A percentile compares a stretch with the other conserved stretches of the same genome.
Evolutionary conservation across 2,113 vertebrate genomes (phyloP).

Genomic region (Campylomormyrus numenius): DNA sequence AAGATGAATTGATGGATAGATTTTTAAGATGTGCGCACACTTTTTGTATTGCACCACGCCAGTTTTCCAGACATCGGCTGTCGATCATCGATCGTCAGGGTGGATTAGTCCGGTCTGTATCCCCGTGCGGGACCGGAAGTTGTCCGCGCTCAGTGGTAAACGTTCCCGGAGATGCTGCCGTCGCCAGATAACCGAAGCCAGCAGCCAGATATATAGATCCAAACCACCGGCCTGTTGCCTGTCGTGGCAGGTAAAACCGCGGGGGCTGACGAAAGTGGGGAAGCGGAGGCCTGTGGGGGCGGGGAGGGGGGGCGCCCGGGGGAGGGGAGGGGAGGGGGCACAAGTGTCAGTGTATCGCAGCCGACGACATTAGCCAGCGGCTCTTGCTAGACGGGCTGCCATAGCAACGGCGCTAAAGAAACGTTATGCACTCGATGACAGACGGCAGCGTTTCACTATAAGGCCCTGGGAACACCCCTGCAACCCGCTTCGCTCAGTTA

Average conservation of each 20-base stretch:
- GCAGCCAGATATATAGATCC: constrained; percentile 53
- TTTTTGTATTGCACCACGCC: neutral
- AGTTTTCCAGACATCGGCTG: constrained; percentile 35
- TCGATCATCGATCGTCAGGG: constrained; percentile 45
- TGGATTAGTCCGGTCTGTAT: constrained; percentile 57
- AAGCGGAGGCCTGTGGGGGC: neutral
- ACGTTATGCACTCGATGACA: constrained; percentile 38
- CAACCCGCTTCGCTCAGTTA: neutral
- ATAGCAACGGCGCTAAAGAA: constrained; percentile 48
- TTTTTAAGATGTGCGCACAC: neutral
- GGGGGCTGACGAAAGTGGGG: neutral
- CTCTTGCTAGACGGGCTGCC: constrained; percentile 49
- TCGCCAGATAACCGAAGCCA: constrained; percentile 69
- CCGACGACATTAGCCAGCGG: neutral
- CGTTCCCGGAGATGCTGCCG: constrained; percentile 69
- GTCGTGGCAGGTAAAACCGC: constrained; percentile 17
- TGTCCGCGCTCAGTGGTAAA: constrained; percentile 67
- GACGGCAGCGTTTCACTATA: constrained; percentile 10
- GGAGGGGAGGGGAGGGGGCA: neutral
- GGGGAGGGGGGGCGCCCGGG: neutral
- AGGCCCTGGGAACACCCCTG: neutral
- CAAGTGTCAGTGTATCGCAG: neutral
- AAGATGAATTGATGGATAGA: neutral
- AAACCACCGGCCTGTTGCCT: constrained; percentile 48
- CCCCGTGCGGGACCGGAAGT: constrained; percentile 70